A percentile compares a stretch with the other conserved stretches of the same genome.
Conservation (phyloP, 2,797 vertebrate genomes). For the Gadopsis marmoratus region DNA sequence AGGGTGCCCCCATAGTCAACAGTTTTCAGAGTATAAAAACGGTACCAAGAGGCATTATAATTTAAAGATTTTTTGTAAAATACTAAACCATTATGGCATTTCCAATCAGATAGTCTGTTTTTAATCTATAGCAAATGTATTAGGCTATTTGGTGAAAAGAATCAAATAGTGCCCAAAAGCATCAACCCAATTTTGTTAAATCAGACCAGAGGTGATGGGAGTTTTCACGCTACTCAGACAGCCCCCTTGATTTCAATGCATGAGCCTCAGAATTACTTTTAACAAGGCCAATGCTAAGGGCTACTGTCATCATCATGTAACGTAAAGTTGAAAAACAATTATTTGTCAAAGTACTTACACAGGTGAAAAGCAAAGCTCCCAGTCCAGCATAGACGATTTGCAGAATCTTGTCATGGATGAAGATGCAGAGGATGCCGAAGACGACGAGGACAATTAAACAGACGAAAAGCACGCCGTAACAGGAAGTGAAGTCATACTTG, state of each 20-base stretch:
- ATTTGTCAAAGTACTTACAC: conserved; percentile 84
- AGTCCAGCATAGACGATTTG: conserved; percentile 92
- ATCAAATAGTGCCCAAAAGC: not conserved
- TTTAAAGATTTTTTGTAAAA: not conserved
- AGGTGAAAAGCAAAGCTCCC: conserved; percentile 93
- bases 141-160: not conserved
- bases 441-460: conserved; percentile 90
- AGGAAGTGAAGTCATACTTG: conserved; percentile 95
- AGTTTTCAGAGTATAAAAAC: not conserved
- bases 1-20: not conserved
- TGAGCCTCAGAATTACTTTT: not conserved
- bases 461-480: conserved; percentile 91
- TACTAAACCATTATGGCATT: not conserved
- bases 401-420: conserved; percentile 90
- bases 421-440: conserved; percentile 92
- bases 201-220: not conserved
- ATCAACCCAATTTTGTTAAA: not conserved
- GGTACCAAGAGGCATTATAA: not conserved
- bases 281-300: not conserved
- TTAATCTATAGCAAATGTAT: not conserved
- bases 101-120: not conserved
- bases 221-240: not conserved
- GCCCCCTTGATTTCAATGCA: not conserved
- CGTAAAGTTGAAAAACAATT: not conserved
- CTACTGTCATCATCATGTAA: not conserved